Conservation (phyloP, 2,888 invertebrate species). For the Aleiodes leptofemur region DNA sequence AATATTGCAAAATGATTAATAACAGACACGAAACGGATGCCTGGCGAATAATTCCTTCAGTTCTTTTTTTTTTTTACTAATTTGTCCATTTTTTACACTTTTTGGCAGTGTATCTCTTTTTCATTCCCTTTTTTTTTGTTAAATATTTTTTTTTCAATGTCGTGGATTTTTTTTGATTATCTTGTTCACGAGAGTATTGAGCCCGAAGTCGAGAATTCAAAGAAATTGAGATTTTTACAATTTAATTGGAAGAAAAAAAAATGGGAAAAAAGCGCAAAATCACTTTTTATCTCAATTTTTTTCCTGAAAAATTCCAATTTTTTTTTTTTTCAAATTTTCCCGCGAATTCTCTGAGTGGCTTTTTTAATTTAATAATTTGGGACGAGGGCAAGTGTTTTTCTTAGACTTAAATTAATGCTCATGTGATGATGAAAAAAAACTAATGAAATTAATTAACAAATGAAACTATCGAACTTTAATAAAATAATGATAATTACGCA, state of each 20-base stretch:
- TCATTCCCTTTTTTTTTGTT: slow-evolving; percentile 14
- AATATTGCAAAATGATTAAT: slow-evolving; percentile 6
- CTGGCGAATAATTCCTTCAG: too few species aligned
- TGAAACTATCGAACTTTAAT: slow-evolving; percentile 33
- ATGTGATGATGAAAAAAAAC: slow-evolving; percentile 19
- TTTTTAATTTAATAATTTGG: too few species aligned
- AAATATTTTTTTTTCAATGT: not conserved
- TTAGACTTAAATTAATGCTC: slow-evolving; percentile 1
- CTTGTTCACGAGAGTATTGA: not conserved
- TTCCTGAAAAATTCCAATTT: too few species aligned
- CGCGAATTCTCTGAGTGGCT: not conserved
- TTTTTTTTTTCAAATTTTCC: not conserved
- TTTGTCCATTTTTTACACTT: slow-evolving; percentile 22
- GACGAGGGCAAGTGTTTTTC: slow-evolving; percentile 8
- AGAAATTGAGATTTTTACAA: not conserved
- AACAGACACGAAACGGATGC: not conserved
- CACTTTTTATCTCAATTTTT: too few species aligned
- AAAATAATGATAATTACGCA: slow-evolving; percentile 62
- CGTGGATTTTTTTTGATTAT: slow-evolving; percentile 1
- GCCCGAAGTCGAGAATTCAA: not conserved
- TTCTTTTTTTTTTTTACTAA: not conserved
- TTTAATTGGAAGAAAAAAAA: too few species aligned
- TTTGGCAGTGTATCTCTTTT: slow-evolving; percentile 16
- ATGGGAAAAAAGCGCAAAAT: too few species aligned
- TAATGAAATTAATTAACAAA: slow-evolving; percentile 22